A percentile compares a stretch with the other conserved stretches of the same genome.
These are phyloP conservation scores for Phortica variegata DNA, from an alignment of 1,140 invertebrate genomes.

Conservation along the genomic window DNA sequence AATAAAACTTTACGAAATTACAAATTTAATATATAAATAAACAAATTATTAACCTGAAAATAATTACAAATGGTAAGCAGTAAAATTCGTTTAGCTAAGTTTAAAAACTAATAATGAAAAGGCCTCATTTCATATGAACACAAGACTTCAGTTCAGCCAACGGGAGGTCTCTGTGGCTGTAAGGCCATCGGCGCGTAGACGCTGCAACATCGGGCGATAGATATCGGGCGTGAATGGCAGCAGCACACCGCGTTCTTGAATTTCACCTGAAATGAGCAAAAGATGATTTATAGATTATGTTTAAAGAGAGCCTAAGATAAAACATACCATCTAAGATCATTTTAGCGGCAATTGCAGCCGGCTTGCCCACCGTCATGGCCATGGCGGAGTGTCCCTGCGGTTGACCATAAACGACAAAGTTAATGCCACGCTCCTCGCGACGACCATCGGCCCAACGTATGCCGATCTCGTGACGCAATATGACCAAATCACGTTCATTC, in stretches of 20 bases:
- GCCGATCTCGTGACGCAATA: constrained; percentile 90
- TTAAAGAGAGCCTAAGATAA: not conserved
- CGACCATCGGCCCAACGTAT: constrained; percentile 89
- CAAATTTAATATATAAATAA: constrained; percentile 8
- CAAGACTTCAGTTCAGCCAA: constrained; percentile 32
- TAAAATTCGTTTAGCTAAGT: too few relatives aligned
- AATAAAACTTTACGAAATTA: constrained; percentile 9
- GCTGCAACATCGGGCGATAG: constrained; percentile 84
- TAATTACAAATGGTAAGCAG: too few relatives aligned
- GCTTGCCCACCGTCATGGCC: constrained; percentile 96
- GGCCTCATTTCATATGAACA: not conserved
- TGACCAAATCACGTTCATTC: constrained; percentile 89
- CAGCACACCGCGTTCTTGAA: constrained; percentile 90
- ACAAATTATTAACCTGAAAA: not conserved
- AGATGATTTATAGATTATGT: not conserved
- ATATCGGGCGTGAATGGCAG: constrained; percentile 87
- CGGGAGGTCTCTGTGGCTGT: constrained; percentile 68
- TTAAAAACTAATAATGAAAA: constrained; percentile 3
- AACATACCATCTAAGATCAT: constrained; percentile 87
- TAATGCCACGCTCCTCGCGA: constrained; percentile 82
- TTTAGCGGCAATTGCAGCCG: constrained; percentile 92
- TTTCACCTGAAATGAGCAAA: constrained; percentile 73
- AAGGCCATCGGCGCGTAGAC: constrained; percentile 84
- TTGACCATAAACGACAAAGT: constrained; percentile 92
- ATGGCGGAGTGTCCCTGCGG: constrained; percentile 88